Evolutionary conservation across 2,113 vertebrate species (phyloP).

Genomic region (Lathamus discolor): DNA sequence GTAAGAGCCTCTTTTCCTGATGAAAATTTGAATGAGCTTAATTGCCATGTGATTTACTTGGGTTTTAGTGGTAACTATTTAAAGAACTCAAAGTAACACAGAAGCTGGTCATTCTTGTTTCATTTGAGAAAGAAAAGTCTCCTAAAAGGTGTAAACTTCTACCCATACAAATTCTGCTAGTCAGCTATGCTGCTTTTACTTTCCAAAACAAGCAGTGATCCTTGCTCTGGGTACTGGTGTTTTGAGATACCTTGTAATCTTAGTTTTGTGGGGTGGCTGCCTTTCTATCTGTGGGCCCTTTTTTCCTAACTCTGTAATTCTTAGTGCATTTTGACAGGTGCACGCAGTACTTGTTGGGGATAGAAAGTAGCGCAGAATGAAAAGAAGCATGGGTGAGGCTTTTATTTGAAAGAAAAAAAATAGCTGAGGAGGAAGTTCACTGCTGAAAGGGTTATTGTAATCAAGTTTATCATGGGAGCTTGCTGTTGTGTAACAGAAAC

Average conservation of each 20-base stretch:
- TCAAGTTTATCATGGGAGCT: constrained; percentile 75
- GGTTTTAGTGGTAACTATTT: not conserved
- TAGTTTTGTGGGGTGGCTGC: not conserved
- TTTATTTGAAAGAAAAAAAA: constrained; percentile 57
- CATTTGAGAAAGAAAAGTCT: not conserved
- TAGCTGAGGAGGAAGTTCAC: constrained; percentile 75
- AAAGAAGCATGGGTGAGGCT: constrained; percentile 73
- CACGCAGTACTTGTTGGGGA: constrained; percentile 6
- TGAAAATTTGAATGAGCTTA: not conserved
- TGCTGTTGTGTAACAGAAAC: constrained; percentile 85
- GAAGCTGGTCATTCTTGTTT: not conserved
- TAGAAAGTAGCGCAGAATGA: constrained; percentile 50
- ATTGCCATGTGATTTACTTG: not conserved
- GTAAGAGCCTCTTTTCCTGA: not conserved
- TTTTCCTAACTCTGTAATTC: not conserved
- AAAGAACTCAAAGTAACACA: not conserved
- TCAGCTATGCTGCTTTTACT: not conserved
- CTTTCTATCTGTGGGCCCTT: not conserved
- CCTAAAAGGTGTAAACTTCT: not conserved
- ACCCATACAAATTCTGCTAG: not conserved
- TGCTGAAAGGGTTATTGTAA: constrained; percentile 77
- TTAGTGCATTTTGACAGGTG: constrained; percentile 56
- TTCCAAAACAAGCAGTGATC: not conserved
- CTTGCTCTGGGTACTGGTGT: not conserved
- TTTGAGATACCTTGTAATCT: not conserved